A percentile compares a stretch with the other conserved stretches of the same genome.
These are phyloP conservation scores for Malurus elegans DNA, from an alignment of 2,113 vertebrate species.

Conservation along the genomic window DNA sequence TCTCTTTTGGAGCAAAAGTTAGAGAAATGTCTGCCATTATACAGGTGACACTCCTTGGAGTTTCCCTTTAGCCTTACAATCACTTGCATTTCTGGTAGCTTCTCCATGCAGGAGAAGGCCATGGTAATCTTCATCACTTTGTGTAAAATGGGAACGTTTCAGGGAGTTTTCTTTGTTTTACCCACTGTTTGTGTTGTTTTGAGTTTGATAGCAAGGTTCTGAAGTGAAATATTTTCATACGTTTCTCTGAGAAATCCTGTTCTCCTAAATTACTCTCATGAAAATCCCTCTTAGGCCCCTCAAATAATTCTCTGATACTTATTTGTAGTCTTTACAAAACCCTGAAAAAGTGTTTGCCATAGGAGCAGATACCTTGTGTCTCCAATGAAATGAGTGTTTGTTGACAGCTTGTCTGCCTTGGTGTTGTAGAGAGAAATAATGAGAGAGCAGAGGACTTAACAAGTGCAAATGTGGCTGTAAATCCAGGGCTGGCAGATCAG, in stretches of 20 bases:
- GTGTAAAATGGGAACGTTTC: not conserved
- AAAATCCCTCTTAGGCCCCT: not conserved
- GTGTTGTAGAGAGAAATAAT: not conserved
- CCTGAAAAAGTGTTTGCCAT: not conserved
- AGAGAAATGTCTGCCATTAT: not conserved
- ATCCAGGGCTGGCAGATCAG: not conserved
- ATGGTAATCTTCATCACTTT: not conserved
- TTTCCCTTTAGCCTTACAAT: not conserved
- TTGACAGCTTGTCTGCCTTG: conserved; percentile 2
- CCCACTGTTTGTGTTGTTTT: not conserved
- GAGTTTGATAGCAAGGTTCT: not conserved
- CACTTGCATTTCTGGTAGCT: not conserved
- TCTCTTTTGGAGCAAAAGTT: not conserved
- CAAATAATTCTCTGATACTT: not conserved
- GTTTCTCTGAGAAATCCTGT: not conserved
- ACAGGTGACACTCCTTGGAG: not conserved
- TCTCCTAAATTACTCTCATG: not conserved
- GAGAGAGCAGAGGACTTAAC: not conserved
- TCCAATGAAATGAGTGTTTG: not conserved
- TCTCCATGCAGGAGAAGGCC: not conserved
- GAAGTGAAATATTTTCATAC: not conserved
- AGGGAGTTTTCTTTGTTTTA: not conserved
- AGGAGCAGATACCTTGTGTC: not conserved
- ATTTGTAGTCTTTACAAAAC: not conserved
- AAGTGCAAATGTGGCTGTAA: not conserved